These are phyloP conservation scores for Silurus asotus DNA, from an alignment of 2,113 vertebrate species.

Conservation along the genomic window DNA sequence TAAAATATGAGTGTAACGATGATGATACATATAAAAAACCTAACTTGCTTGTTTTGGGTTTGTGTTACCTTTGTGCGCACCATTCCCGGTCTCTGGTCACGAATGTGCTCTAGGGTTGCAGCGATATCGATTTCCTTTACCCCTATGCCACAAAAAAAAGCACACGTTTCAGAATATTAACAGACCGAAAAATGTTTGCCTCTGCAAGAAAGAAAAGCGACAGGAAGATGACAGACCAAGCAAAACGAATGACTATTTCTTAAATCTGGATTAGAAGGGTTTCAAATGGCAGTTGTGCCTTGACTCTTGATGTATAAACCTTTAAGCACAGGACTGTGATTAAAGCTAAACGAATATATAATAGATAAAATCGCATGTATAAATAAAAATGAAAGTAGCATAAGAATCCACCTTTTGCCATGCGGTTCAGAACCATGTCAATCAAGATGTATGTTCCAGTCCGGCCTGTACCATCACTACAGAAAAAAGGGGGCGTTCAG, in stretches of 20 bases:
- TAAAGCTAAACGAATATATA: neutral
- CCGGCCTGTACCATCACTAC: constrained; percentile 90
- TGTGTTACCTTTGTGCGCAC: constrained; percentile 65
- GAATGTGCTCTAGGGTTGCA: constrained; percentile 93
- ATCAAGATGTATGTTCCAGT: constrained; percentile 94
- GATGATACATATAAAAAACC: too few relatives aligned
- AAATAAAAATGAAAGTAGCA: neutral
- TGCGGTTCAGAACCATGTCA: constrained; percentile 97
- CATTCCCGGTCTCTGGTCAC: constrained; percentile 91
- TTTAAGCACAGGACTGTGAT: neutral
- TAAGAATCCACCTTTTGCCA: constrained; percentile 88
- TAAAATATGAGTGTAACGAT: neutral
- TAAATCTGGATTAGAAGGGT: neutral
- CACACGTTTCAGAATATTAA: neutral
- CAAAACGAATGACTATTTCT: neutral
- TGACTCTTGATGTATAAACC: neutral
- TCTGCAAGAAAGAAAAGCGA: neutral
- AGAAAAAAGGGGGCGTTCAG: constrained; percentile 36
- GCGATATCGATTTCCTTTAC: constrained; percentile 99
- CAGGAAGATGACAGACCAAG: neutral
- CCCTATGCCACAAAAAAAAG: constrained; percentile 71
- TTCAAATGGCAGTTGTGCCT: neutral
- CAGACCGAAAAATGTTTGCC: neutral
- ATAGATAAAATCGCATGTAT: neutral
- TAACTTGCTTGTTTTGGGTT: neutral